A percentile compares a stretch with the other conserved stretches of the same genome.
Evolutionary conservation across 2,888 invertebrate genomes (phyloP).

Genomic region (Leucania comma): DNA sequence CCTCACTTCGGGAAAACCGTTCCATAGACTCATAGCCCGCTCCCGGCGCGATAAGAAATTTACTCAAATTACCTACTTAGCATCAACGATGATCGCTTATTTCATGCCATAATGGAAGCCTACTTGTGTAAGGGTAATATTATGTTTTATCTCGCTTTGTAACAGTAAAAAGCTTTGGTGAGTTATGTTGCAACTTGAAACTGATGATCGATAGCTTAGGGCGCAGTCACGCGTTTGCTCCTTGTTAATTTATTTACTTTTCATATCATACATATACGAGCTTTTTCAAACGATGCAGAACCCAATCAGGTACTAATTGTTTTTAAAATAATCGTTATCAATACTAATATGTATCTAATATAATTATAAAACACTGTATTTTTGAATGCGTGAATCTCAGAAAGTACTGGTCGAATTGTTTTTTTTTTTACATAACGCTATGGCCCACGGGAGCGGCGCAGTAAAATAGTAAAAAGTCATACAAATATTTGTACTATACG

Average conservation of each 20-base stretch:
- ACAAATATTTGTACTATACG: too few relatives aligned
- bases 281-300: too few relatives aligned
- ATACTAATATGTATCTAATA: too few relatives aligned
- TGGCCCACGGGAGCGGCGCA: too few relatives aligned
- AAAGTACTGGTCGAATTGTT: too few relatives aligned
- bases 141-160: conserved; percentile 40
- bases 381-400: too few relatives aligned
- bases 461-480: too few relatives aligned
- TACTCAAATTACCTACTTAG: conserved; percentile 78
- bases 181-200: conserved; percentile 34
- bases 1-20: conserved; percentile 68
- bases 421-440: too few relatives aligned
- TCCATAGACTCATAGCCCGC: conserved; percentile 52
- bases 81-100: conserved; percentile 63
- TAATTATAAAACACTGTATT: too few relatives aligned
- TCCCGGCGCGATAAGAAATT: conserved; percentile 80
- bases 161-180: conserved; percentile 35
- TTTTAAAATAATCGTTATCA: too few relatives aligned
- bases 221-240: not conserved
- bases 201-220: conserved; percentile 43
- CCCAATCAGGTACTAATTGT: too few relatives aligned
- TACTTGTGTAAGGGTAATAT: conserved; percentile 27
- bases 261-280: too few relatives aligned
- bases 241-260: not conserved
- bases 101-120: conserved; percentile 53